Evolutionary conservation across 2,888 invertebrate genomes (phyloP), one percentile per base, ranked within the genome.

Genomic region (Bursaphelenchus okinawaensis): DNA sequence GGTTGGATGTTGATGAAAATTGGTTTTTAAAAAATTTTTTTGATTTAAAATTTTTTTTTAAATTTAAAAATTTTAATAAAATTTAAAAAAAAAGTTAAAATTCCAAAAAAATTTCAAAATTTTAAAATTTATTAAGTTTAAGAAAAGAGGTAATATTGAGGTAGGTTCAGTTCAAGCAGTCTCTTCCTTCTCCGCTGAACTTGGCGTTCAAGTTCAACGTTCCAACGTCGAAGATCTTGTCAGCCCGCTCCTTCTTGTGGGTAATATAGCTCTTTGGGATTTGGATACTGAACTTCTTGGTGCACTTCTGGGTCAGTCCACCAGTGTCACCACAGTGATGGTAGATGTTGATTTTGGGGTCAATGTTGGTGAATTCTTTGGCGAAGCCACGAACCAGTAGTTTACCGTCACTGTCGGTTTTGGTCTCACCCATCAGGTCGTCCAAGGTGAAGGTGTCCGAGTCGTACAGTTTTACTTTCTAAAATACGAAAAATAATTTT

Each of bases 401-500:
- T 27, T 72, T 72, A 8, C 77, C 77, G 1, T 75, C 65, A 27
- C 73, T 71, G 59, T 77, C 77, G 8, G 76, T 76, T 16, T 72
- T 68, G 50, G 74, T 75, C 50, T 77, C 76, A 23, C 75, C 75
- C 29, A 77, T 52, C 8, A 77, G 66, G 58, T 77, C 77, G 55
- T 77, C 77, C 52, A 76, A 70, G 67, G 75, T 50, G 50, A 50
- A 40, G 1, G 60, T 59, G 60, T 59, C 60, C 31, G 23, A 31
- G 22, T 59, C 60, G 56, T 59, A 59, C 1, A 59, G 52, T 23
- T 59, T 59, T 1, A 59, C 60, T 52, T 40, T 40, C 40, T 40
- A 40, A 40, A 52, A 12, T 19, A 52, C 2, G 2, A 19, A 1
- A 12, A 23, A 52, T 52, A 20, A 52, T 20, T 6, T 6, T 52